Evolutionary conservation across 2,888 invertebrate genomes (phyloP), one percentile per base, ranked within the genome.

Genomic region (Catotricha subobsoleta): DNA sequence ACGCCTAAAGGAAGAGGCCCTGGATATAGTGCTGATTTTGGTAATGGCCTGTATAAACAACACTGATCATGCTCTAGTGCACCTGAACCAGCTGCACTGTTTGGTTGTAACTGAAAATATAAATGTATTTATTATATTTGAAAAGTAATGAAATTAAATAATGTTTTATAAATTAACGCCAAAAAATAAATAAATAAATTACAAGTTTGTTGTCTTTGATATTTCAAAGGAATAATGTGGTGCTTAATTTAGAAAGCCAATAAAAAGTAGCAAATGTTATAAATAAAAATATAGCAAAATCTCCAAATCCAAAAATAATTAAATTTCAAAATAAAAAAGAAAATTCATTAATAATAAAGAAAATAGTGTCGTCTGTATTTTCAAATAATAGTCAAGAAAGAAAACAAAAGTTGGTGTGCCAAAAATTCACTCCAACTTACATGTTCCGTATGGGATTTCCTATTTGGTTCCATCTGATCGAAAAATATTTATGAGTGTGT

Each of bases 31-130:
- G 62, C 59, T 5, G 35, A 31, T 43, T 58, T 61, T 42, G 67
- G 60, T 35, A 75, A 60, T 39, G 76, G 74, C 36, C 81, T 74
- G 66, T 88, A 95, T 43, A 98, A 66, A 53, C 84, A 86, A 56
- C 92, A 88, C 3, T 88, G 76, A 66, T 98, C 97, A 59, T 98
- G 95, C 61, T 98, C 97, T 49, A 98, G 63, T 8, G 97, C 92
- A 31, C 94, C 91, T 3, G 94, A 92, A 3, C 94, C 94, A 40
- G 90, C 84, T 6, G 92, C 91, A 59, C 91, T 91, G 56, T 91
- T 83, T 2, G 91, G 84, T 62, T 92, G 87, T 35, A 95, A 65
- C 92, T 95, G 65, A 29, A 65, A 62, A 47, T 21, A n/a, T n/a
- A n/a, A n/a, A n/a, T n/a, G n/a, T n/a, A n/a, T n/a, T n/a, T n/a